Base-by-base conservation (phyloP, 30 jellyfish, hydroid and myxozoan genomes). In the Cassiopea andromeda region DNA sequence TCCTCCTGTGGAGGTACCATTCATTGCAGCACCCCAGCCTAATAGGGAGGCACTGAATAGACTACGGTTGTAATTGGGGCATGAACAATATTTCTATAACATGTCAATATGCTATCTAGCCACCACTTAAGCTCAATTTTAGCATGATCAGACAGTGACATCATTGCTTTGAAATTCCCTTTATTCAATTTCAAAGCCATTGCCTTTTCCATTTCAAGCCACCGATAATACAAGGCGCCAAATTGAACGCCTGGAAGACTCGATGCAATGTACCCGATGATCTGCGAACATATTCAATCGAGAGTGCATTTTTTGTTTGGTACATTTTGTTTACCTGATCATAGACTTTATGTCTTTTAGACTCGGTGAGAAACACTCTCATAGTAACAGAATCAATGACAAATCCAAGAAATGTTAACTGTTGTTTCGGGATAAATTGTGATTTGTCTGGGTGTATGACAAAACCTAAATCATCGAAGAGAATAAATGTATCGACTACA, bases 21-120 rank as follows among this genome's bases (percentile, higher is more conserved):
- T 60, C 44, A 66, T 13, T 44, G 66, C 78, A 19, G 82, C 81
- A 81, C 95, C 95, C 95, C 95, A 88, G 45, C 95, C 95, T 16
- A 57, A 8, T 15, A 48, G 66, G 3, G 95, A 88, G 85, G 95
- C 95, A 88, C 95, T 1, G 92, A 70, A 67, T 90, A 72, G 75
- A 88, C 64, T 10, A 66, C 78, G 7, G 78, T 1, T 50, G 77
- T 10, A 1, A 83, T 73, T 1, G 85, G 75, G 17, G 48, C 64
- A 7, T 77, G 67, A 44, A 7, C 0, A 18, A 78, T 78, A 69
- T 46, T 75, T 58, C 69, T 88, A 71, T 74, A 48, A 2, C 86
- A 48, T n/a, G 19, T 5, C 1, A 61, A 17, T 50, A 50, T 71
- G 44, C 66, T 88, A n/a, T 68, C 15, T 7, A 64, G 15, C 95